Base-by-base conservation (phyloP, 1,140 invertebrate genomes). In the Ceratosolen solmsi region DNA sequence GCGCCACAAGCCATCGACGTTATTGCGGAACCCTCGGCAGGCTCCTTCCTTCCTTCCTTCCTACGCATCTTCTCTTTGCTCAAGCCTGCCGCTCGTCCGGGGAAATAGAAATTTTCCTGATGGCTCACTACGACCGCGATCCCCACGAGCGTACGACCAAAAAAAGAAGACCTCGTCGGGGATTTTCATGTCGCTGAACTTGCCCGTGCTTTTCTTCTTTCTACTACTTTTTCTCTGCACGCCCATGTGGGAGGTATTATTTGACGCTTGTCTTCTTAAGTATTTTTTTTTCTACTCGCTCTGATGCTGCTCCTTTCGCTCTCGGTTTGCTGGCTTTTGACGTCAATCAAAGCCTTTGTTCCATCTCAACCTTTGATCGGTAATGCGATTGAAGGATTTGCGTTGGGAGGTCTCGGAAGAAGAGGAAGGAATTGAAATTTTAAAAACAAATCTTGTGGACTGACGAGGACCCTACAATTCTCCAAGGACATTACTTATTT, bases 11-110 rank as follows among this genome's bases (percentile, higher is more conserved):
- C 80, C 74, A 85, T 73, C 51, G 79, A 33, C 83, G 84, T 85
- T 86, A 87, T 87, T 87, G 83, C 82, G 70, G 82, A 85, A 84
- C 83, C 77, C 80, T 72, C 51, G 4, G n/a, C 51, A 75, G 20
- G 15, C 13, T 33, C 36, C n/a, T 49, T 27, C 36, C 36, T 25
- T 20, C n/a, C 11, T 8, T n/a, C 22, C 15, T 7, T 65, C n/a
- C n/a, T n/a, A 17, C 17, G 38, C 27, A 36, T 70, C 33, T 77
- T 58, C 60, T 68, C 33, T 68, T 38, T 38, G 63, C 63, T 68
- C 63, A 68, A 68, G 63, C 38, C 33, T 38, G 20, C 11, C 22
- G 33, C 33, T 27, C 60, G 30, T 63, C 33, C 63, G 0, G 0
- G 33, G n/a, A 58, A 77, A 65, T 65, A 65, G 51, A 20, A n/a